phyloP scores from a whole-genome alignment of 1,140 invertebrate genomes.

The Rhysida immarginata region DNA sequence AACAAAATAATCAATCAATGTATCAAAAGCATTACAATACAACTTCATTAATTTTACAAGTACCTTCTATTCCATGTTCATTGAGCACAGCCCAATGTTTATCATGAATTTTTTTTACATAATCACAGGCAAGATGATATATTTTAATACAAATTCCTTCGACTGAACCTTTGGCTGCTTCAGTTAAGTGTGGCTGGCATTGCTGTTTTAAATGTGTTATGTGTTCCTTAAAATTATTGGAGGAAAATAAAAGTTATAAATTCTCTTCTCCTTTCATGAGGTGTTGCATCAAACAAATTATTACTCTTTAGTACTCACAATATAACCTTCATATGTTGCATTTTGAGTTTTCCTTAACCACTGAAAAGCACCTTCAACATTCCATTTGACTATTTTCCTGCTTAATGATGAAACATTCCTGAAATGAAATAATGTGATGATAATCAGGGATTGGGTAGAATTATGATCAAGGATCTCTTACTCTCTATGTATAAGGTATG shows the following conservation, averaged over 20 bases:
- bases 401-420: constrained; percentile 81
- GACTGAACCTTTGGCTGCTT: constrained; percentile 83
- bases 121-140: constrained; percentile 78
- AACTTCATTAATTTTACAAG: too few species aligned
- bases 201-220: constrained; percentile 59
- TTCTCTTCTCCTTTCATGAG: background rate
- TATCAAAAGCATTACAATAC: constrained; percentile 1
- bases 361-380: constrained; percentile 91
- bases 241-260: constrained; percentile 23
- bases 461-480: too few species aligned
- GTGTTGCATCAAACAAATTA: background rate
- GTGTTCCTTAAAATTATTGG: constrained; percentile 71
- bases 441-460: too few species aligned
- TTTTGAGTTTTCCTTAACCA: constrained; percentile 88
- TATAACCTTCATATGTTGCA: constrained; percentile 78
- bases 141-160: constrained; percentile 92
- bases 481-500: too few species aligned
- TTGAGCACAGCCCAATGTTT: constrained; percentile 70
- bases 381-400: constrained; percentile 95
- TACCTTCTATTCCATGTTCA: constrained; percentile 57
- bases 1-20: constrained; percentile 7
- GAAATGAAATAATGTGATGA: constrained; percentile 10
- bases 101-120: constrained; percentile 76
- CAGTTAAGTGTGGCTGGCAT: constrained; percentile 85
- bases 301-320: constrained; percentile 18